phyloP scores from a whole-genome alignment of 2,888 invertebrate genomes.

The Gibbula magus region DNA sequence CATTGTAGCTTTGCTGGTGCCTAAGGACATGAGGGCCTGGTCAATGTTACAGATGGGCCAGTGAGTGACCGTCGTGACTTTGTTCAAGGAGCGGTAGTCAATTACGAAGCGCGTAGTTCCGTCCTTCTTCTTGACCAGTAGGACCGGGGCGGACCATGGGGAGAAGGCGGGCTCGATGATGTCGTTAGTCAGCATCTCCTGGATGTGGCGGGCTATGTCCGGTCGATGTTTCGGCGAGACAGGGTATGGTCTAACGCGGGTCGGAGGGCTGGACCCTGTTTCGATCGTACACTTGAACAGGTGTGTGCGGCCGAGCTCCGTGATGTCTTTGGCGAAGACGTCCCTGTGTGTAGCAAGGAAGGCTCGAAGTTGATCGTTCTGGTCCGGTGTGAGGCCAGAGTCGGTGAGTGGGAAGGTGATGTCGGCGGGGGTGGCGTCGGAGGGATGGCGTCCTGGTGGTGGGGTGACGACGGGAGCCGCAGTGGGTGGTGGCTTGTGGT shows the following conservation, averaged over 20 bases:
- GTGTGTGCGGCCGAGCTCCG: conserved; percentile 38
- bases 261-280: conserved; percentile 36
- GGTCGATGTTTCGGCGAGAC: conserved; percentile 30
- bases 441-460: too few relatives aligned
- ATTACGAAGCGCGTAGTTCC: conserved; percentile 43
- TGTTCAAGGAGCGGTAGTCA: conserved; percentile 41
- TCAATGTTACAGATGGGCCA: conserved; percentile 42
- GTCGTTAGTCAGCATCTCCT: conserved; percentile 39
- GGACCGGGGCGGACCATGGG: conserved; percentile 40
- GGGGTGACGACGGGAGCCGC: too few relatives aligned
- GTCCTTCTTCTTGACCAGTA: conserved; percentile 39
- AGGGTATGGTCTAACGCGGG: conserved; percentile 31
- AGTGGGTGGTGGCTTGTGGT: too few relatives aligned
- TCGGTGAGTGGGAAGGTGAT: conserved; percentile 25
- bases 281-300: too few relatives aligned
- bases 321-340: conserved; percentile 31
- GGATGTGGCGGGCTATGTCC: conserved; percentile 33
- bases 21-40: conserved; percentile 39
- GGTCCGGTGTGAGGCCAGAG: neutral
- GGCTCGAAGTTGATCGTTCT: neutral
- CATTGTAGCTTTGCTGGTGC: conserved; percentile 27
- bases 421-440: neutral
- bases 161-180: conserved; percentile 41
- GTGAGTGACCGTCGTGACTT: conserved; percentile 36
- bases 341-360: conserved; percentile 3